Percentiles rank a stretch among this genome's conserved stretches.
phyloP scores from a whole-genome alignment of 2,888 invertebrate species.

The Trachelus tabidus region DNA sequence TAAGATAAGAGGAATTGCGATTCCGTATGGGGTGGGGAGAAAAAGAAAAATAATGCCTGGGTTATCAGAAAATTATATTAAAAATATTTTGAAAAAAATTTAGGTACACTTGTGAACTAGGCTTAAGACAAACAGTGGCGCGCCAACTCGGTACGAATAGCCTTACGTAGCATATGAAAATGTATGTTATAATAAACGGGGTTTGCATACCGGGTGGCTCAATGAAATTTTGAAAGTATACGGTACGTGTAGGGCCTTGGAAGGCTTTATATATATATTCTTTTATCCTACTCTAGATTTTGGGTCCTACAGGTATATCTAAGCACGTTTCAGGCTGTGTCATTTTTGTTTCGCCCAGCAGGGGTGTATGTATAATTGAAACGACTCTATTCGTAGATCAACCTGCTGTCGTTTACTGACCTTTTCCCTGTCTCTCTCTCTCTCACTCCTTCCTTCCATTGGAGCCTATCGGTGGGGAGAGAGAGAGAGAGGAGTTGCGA shows the following conservation, averaged over 20 bases:
- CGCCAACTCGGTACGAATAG: not conserved
- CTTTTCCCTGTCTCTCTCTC: not conserved
- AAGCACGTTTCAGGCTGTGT: not conserved
- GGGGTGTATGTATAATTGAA: not conserved
- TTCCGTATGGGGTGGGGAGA: accelerated
- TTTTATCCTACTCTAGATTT: not conserved
- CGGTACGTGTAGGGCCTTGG: not conserved
- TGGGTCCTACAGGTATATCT: not conserved
- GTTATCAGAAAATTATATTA: no score
- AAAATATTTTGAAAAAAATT: no score
- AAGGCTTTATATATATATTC: not conserved
- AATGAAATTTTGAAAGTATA: not conserved
- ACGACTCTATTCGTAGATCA: not conserved
- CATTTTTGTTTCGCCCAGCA: not conserved
- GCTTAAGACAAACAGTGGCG: not conserved
- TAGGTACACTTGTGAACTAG: not conserved
- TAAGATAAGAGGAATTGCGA: no score
- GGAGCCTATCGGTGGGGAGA: not conserved
- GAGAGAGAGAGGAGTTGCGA: not conserved
- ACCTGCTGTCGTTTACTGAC: not conserved
- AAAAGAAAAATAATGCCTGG: no score
- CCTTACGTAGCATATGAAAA: not conserved
- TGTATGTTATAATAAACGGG: not conserved
- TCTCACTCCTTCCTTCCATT: not conserved
- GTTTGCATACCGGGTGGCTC: not conserved